A percentile compares a stretch with the other conserved stretches of the same genome.
Conservation (phyloP, 2,888 invertebrate species). For the Andrena fulva region DNA sequence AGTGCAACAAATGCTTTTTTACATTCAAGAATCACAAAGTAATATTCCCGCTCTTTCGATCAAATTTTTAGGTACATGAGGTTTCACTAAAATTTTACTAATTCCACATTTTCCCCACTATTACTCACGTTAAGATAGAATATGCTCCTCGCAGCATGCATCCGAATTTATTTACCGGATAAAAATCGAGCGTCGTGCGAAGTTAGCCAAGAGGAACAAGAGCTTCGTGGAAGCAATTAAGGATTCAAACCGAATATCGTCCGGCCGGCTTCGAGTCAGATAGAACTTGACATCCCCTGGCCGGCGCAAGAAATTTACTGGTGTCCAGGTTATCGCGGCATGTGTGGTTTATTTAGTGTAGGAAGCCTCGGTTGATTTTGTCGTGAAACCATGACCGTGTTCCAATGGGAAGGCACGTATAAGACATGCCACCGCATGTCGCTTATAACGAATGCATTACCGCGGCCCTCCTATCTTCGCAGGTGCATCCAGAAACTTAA, state of each 20-base stretch:
- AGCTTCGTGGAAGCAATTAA: constrained; percentile 12
- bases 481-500: constrained; percentile 53
- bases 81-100: no score
- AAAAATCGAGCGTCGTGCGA: not conserved
- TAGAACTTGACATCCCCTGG: not conserved
- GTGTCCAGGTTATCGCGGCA: constrained; percentile 15
- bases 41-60: no score
- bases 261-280: not conserved
- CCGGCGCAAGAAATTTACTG: constrained; percentile 12
- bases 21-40: no score
- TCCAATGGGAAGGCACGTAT: constrained; percentile 31
- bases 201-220: not conserved
- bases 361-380: constrained; percentile 41
- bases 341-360: constrained; percentile 20
- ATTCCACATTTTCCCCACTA: no score
- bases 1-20: no score
- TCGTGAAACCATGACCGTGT: constrained; percentile 32
- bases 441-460: constrained; percentile 51
- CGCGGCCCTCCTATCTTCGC: constrained; percentile 39
- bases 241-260: constrained; percentile 6
- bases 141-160: not conserved
- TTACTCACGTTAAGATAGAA: no score
- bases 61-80: no score
- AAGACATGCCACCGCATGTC: constrained; percentile 48
- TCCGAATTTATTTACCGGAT: not conserved